A percentile compares a stretch with the other conserved stretches of the same genome.
phyloP scores from a whole-genome alignment of 2,797 vertebrate species.

The Martes flavigula region DNA sequence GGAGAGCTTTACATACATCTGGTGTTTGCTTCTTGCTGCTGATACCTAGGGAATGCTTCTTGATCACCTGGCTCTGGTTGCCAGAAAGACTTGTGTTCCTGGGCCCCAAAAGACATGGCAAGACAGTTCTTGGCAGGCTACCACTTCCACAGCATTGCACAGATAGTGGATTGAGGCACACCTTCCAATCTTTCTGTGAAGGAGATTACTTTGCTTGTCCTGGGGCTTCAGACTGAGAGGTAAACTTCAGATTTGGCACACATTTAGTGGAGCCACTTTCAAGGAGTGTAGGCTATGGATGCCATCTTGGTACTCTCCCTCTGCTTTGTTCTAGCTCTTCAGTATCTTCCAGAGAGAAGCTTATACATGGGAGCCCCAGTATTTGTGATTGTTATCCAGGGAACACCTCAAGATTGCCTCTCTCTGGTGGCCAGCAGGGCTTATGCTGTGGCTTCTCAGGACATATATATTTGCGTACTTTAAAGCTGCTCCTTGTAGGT shows the following conservation, averaged over 20 bases:
- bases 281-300: background rate
- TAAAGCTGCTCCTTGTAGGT: background rate
- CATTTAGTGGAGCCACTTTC: background rate
- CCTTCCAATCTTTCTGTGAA: background rate
- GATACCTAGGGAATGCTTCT: background rate
- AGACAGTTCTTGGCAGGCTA: background rate
- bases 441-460: background rate
- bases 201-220: background rate
- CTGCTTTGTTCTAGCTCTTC: background rate
- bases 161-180: background rate
- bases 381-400: background rate
- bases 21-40: background rate
- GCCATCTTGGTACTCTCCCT: background rate
- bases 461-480: background rate
- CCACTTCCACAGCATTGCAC: background rate
- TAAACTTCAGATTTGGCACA: background rate
- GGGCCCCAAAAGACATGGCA: background rate
- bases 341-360: background rate
- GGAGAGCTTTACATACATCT: background rate
- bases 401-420: background rate
- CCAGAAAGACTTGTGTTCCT: background rate
- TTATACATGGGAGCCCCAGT: background rate
- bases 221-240: background rate
- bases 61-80: background rate
- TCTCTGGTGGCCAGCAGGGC: background rate